These are phyloP conservation scores for Polyploca ridens DNA, from an alignment of 2,888 invertebrate genomes.

Conservation along the genomic window DNA sequence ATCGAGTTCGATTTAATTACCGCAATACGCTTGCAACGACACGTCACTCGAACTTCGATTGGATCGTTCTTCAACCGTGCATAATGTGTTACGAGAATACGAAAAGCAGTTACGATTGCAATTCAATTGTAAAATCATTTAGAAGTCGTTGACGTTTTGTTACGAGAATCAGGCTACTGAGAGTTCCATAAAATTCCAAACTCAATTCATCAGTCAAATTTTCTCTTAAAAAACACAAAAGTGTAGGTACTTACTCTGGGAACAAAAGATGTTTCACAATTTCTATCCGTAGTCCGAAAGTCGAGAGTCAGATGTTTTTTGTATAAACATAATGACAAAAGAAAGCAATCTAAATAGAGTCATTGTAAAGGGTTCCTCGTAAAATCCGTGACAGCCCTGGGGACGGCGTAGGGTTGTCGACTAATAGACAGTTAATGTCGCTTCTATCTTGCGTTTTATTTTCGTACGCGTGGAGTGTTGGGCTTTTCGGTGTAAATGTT, in stretches of 20 bases:
- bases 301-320: constrained; percentile 10
- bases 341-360: constrained; percentile 43
- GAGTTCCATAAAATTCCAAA: not conserved
- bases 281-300: not conserved
- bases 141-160: too few species aligned
- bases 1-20: too few species aligned
- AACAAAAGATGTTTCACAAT: not conserved
- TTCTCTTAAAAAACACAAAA: not conserved
- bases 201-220: not conserved
- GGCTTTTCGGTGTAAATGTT: not conserved
- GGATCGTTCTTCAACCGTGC: too few species aligned
- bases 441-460: constrained; percentile 2
- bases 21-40: too few species aligned
- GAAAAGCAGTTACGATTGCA: too few species aligned
- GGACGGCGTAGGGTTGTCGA: not conserved
- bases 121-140: too few species aligned
- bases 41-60: too few species aligned
- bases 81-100: too few species aligned
- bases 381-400: constrained; percentile 18
- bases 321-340: constrained; percentile 34
- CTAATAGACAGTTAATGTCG: not conserved
- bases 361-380: constrained; percentile 36
- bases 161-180: too few species aligned
- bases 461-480: not conserved
- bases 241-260: not conserved